These are phyloP conservation scores for Sus cebifrons DNA, from an alignment of 2,797 vertebrate species.

Conservation along the genomic window DNA sequence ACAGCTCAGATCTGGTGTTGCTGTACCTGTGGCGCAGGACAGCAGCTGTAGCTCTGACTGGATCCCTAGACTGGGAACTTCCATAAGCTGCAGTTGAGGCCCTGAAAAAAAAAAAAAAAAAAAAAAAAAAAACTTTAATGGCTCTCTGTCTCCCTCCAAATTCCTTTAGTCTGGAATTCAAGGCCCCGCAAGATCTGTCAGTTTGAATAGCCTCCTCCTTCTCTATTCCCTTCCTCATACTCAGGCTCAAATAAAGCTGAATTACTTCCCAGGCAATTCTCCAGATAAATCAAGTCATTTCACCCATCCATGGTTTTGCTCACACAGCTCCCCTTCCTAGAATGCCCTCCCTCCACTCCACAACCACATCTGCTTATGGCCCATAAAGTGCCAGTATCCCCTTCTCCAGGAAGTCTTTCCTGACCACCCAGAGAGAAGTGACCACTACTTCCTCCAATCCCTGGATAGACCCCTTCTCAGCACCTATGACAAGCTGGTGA, in stretches of 20 bases:
- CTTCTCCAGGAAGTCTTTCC: constrained; percentile 11
- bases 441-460: not conserved
- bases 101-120: too few relatives aligned
- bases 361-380: not conserved
- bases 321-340: not conserved
- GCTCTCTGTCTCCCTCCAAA: not conserved
- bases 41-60: too few relatives aligned
- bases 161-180: constrained; percentile 23
- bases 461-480: not conserved
- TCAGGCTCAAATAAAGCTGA: not conserved
- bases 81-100: too few relatives aligned
- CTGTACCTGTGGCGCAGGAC: too few relatives aligned
- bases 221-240: not conserved
- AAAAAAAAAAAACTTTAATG: not conserved
- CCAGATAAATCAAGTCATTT: not conserved
- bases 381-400: not conserved
- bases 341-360: not conserved
- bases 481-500: not conserved
- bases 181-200: not conserved
- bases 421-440: not conserved
- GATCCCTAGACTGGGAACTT: too few relatives aligned
- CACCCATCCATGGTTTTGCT: not conserved
- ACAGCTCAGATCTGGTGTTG: too few relatives aligned
- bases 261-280: not conserved
- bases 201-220: not conserved